These are phyloP conservation scores for Cylas formicarius DNA, from an alignment of 1,140 invertebrate species.

Conservation along the genomic window DNA sequence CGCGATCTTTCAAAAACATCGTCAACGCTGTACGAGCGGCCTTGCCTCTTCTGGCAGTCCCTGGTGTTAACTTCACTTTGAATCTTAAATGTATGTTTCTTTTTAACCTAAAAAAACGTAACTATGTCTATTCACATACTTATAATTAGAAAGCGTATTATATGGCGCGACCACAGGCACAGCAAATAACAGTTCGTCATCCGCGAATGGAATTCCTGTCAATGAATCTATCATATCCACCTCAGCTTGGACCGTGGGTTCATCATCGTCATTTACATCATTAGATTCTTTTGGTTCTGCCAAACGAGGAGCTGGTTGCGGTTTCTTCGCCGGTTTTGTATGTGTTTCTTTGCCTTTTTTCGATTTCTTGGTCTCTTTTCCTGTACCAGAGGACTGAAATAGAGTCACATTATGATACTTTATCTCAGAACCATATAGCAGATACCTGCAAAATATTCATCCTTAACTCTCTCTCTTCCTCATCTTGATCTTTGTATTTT, in stretches of 20 bases:
- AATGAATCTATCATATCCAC: conserved; percentile 70
- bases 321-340: conserved; percentile 39
- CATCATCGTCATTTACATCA: conserved; percentile 49
- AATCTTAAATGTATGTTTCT: conserved; percentile 53
- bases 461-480: conserved; percentile 79
- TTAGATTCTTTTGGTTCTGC: conserved; percentile 28
- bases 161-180: conserved; percentile 95
- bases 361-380: conserved; percentile 56
- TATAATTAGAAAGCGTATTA: conserved; percentile 80
- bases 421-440: conserved; percentile 2
- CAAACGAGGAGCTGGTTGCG: conserved; percentile 39
- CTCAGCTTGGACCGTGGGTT: conserved; percentile 52
- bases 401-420: conserved; percentile 9
- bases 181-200: conserved; percentile 92
- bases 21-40: conserved; percentile 86
- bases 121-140: conserved; percentile 53
- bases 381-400: conserved; percentile 56
- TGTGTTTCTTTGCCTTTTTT: conserved; percentile 48
- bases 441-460: conserved; percentile 77
- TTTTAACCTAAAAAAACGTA: conserved; percentile 7
- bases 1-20: conserved; percentile 83
- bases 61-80: conserved; percentile 92
- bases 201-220: conserved; percentile 72
- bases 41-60: conserved; percentile 92
- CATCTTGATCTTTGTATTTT: conserved; percentile 96